Evolutionary conservation across 2,113 vertebrate species (phyloP).

Genomic region (Pholis gunnellus): DNA sequence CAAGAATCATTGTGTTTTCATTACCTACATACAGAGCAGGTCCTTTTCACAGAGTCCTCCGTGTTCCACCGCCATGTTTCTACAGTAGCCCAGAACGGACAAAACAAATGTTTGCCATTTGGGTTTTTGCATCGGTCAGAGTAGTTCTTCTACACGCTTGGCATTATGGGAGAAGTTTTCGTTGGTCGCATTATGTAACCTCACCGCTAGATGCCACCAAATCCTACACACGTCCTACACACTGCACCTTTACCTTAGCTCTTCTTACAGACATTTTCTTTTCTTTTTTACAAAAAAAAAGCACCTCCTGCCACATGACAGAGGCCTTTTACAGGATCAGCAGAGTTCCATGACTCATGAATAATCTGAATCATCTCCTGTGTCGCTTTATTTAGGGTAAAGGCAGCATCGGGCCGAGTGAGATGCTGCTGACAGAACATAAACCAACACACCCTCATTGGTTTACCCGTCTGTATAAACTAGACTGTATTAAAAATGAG

Average conservation of each 20-base stretch:
- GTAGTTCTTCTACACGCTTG: background rate
- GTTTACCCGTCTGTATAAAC: background rate
- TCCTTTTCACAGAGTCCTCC: background rate
- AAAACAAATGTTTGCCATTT: background rate
- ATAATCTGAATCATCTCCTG: constrained; percentile 5
- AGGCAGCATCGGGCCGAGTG: background rate
- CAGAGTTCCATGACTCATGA: constrained; percentile 1
- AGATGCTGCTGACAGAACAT: constrained; percentile 6
- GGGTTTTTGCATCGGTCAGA: background rate
- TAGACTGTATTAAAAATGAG: background rate
- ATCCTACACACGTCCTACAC: background rate
- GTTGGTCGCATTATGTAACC: background rate
- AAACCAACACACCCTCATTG: background rate
- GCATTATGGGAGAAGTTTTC: background rate
- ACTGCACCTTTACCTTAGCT: background rate
- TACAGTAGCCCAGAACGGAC: background rate
- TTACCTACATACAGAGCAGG: background rate
- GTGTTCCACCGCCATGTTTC: background rate
- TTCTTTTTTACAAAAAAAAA: background rate
- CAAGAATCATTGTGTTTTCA: background rate
- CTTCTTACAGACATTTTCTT: background rate
- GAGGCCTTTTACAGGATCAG: constrained; percentile 24
- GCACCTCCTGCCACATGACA: constrained; percentile 1
- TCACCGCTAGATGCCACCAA: background rate
- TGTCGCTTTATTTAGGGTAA: background rate